Conservation (phyloP, 2,797 vertebrate genomes). For the Poeciliopsis presidionis region DNA sequence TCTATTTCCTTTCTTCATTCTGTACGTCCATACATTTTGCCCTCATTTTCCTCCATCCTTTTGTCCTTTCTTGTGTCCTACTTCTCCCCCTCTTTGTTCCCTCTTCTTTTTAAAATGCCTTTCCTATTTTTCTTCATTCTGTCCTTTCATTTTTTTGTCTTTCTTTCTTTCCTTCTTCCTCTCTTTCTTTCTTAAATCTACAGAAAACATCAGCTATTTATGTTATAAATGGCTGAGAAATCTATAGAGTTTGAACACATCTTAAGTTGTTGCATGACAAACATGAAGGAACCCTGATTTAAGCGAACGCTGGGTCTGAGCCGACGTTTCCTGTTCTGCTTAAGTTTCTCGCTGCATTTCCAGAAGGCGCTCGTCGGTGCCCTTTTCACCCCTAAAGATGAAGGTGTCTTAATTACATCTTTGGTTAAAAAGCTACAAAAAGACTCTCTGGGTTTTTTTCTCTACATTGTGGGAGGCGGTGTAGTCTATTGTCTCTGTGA, state of each 20-base stretch:
- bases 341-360: conserved; percentile 57
- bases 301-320: conserved; percentile 25
- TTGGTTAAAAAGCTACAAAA: conserved; percentile 77
- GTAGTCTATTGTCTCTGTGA: conserved; percentile 78
- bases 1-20: background rate
- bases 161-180: background rate
- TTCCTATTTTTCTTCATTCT: background rate
- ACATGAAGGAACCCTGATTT: conserved; percentile 5
- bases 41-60: background rate
- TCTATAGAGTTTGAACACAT: background rate
- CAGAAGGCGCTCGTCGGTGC: conserved; percentile 58
- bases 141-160: no score
- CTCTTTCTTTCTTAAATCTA: background rate
- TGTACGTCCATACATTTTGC: background rate
- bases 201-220: background rate
- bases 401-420: conserved; percentile 80
- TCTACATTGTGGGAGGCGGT: conserved; percentile 68
- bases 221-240: background rate
- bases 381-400: conserved; percentile 72
- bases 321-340: conserved; percentile 23
- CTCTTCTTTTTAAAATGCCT: background rate
- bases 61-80: background rate
- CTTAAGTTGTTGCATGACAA: background rate
- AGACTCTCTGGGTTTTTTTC: conserved; percentile 71
- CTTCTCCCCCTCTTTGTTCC: background rate